Base-by-base conservation (phyloP, 2,888 invertebrate genomes). In the Oxycera nigricornis region DNA sequence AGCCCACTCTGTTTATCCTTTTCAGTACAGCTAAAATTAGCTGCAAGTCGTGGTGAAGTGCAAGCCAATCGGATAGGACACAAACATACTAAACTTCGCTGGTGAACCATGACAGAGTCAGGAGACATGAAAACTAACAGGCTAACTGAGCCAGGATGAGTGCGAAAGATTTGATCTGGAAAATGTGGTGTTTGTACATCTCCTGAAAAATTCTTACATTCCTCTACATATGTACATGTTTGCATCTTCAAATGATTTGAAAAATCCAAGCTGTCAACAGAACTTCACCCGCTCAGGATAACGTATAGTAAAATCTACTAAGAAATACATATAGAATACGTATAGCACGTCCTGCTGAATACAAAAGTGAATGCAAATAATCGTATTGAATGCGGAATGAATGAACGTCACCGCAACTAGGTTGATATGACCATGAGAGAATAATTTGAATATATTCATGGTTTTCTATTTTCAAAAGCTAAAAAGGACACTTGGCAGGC, bases 391-490 rank as follows among this genome's bases (percentile, higher is more conserved):
- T 46, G 46, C 17, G 46, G 46, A 46, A 46, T 11, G 46, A 7
- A 46, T 46, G 46, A 14, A 11, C 46, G 46, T 46, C 46, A 46
- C 46, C 46, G 14, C 46, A 46, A 46, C 46, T 46, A 17, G 46
- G 46, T 46, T 46, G 46, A 46, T 46, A 46, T 46, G 46, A 46
- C 46, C 46, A 14, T 46, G 46, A 46, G 46, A 46, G 46, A 46
- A 46, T 46, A 46, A 46, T 46, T 46, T 46, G 46, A 46, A 46
- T 46, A 46, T 46, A 46, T 46, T 46, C 46, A 46, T 46, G 46
- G 46, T 14, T 17, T 11, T 46, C 46, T 46, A 46, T 46, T 46
- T 46, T 46, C 6, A 46, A n/a, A 46, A 46, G 4, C 46, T 46
- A 46, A 46, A 46, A n/a, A 46, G 46, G 17, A 46, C 17, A 7